Evolutionary conservation across 2,797 vertebrate species (phyloP).

Genomic region (Allobates femoralis): DNA sequence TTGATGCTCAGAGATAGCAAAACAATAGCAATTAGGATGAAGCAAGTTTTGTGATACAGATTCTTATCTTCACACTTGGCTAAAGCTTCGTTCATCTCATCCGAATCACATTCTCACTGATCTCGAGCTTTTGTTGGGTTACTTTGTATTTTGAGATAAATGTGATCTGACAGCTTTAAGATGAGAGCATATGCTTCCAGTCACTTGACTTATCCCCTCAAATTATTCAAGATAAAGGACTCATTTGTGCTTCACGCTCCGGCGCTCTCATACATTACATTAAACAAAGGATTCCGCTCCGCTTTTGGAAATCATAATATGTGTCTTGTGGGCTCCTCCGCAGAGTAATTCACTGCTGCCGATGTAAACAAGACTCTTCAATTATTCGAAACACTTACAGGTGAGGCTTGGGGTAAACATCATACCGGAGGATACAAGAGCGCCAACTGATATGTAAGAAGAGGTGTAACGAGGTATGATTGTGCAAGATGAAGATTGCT

Average conservation of each 20-base stretch:
- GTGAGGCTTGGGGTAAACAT: neutral
- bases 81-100: slow-evolving; percentile 27
- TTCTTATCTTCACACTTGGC: slow-evolving; percentile 47
- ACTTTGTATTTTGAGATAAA: slow-evolving; percentile 55
- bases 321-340: slow-evolving; percentile 1
- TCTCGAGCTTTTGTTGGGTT: slow-evolving; percentile 48
- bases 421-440: neutral
- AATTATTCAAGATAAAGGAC: slow-evolving; percentile 56
- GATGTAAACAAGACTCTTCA: slow-evolving; percentile 26
- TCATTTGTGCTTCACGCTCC: slow-evolving; percentile 40
- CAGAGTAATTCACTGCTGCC: neutral
- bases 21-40: slow-evolving; percentile 53
- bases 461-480: neutral
- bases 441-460: neutral
- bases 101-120: slow-evolving; percentile 29
- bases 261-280: slow-evolving; percentile 20
- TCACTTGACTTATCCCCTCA: slow-evolving; percentile 40
- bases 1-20: slow-evolving; percentile 33
- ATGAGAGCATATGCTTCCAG: slow-evolving; percentile 52
- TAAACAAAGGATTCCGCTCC: slow-evolving; percentile 32
- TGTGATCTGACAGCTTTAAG: slow-evolving; percentile 56
- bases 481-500: neutral
- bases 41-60: slow-evolving; percentile 40
- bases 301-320: slow-evolving; percentile 3
- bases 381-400: neutral